Evolutionary conservation across 2,113 vertebrate species (phyloP), one percentile per base, ranked within the genome.

Genomic region (Narcine bancroftii): DNA sequence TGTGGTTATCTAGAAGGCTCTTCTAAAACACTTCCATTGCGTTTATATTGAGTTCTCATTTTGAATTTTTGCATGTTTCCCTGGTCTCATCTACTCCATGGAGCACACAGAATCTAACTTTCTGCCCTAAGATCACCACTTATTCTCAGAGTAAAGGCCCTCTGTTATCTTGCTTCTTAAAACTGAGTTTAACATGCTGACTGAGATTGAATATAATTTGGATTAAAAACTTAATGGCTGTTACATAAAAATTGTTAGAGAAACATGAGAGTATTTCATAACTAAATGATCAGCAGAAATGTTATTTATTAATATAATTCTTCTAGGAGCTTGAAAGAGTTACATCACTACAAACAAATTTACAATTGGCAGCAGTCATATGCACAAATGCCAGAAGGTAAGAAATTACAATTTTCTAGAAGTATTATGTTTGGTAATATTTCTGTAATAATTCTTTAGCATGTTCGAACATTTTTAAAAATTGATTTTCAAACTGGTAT

Each of bases 311-410:
- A 72, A 60, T 6, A 60, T 60, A 15, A 36, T 87, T 19, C 53
- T 87, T 92, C 13, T 93, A 99, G 99, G 99, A 99, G 92, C 96
- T 99, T 93, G 98, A 99, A 94, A 96, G 99, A 94, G 98, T 99
- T 93, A 99, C 98, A 0, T 98, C 98, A 0, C 93, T 99, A 71
- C 98, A 99, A 95, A 96, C 95, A 50, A 97, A 98, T 93, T 97
- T 99, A 92, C 98, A 99, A 93, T 92, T 99, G 93, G 98, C 98
- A 91, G 97, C 98, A 0, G 98, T 99, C 93, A 99, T 99, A 94
- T 99, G 99, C 95, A 98, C 98, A 29, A 97, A 99, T 93, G 98
- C 98, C 93, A 97, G 99, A 94, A 97, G 99, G 99, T 99, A 96
- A 93, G 83, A 21, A 92, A 73, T 92, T 93, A 93, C 45, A 36